Evolutionary conservation across 2,888 invertebrate genomes (phyloP), one percentile per base, ranked within the genome.

Genomic region (Candidula unifasciata): DNA sequence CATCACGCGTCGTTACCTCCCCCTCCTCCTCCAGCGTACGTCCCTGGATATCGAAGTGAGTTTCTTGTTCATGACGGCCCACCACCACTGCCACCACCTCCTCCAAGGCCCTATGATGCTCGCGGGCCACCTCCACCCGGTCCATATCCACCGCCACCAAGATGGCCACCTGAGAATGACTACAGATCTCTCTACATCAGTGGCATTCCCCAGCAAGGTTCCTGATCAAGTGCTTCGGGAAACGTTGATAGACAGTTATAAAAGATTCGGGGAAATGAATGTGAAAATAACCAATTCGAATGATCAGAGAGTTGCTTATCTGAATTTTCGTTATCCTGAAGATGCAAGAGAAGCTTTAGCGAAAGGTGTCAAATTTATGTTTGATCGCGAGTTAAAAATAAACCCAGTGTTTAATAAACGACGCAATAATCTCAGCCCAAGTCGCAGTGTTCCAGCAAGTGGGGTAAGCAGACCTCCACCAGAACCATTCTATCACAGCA

Each of bases 181-280:
- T 98, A 98, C 94, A 98, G 98, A 94, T 97, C 98, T 21, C 94
- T 99, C 64, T 98, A 98, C 94, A 97, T 98, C 24, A 98, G 97
- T 94, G 97, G 97, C 80, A 95, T 99, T 80, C n/a, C 98, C 98
- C 91, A 96, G 97, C 0, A 98, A 98, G 94, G 97, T 98, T 2
- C 97, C 97, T 78, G 98, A 98, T 92, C 97, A 97, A 92, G 96
- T 97, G 89, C 96, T 99, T 84, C 97, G 98, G 93, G 98, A 99
- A 92, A 97, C 97, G 0, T 94, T 99, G 74, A 97, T 97, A 92
- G 95, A 97, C 82, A 98, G 98, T 92, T 99, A 97, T 93, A 97
- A 98, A 93, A 97, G 98, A 92, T 99, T 96, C 94, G 98, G 98
- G 37, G 98, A 98, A 92, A 96, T 98, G 89, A 97, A 97, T 92